These are phyloP conservation scores for Popillia japonica DNA, from an alignment of 1,140 invertebrate genomes.

Conservation along the genomic window DNA sequence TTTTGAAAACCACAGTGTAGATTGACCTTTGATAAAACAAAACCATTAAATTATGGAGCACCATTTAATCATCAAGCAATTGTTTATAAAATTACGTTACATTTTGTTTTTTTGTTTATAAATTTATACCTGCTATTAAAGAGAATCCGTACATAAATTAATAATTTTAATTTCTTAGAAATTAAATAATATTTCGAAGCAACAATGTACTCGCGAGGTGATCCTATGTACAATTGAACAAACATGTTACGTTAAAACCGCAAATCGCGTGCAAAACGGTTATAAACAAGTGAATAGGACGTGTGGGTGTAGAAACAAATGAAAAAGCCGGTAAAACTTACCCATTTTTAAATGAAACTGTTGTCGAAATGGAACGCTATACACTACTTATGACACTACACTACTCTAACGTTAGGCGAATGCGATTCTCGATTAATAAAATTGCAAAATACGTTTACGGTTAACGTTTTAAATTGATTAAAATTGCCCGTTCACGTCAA, in stretches of 20 bases:
- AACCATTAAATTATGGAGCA: background rate
- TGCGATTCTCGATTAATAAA: constrained; percentile 24
- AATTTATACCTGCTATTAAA: background rate
- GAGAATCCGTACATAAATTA: background rate
- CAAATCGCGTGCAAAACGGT: constrained; percentile 19
- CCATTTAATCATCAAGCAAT: background rate
- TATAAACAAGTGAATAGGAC: constrained; percentile 7
- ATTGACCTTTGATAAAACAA: constrained; percentile 10
- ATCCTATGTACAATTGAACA: background rate
- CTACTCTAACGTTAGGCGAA: background rate
- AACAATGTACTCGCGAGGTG: no score
- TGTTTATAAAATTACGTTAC: background rate
- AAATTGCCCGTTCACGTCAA: constrained; percentile 40
- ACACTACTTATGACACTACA: constrained; percentile 26
- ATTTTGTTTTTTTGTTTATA: background rate
- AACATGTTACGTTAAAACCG: background rate
- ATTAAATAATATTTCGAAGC: no score
- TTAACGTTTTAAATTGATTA: constrained; percentile 41
- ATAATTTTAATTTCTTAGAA: no score
- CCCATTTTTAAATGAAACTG: constrained; percentile 42
- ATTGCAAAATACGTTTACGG: constrained; percentile 33
- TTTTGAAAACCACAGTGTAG: constrained; percentile 12
- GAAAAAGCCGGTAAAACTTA: constrained; percentile 43
- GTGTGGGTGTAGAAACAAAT: background rate
- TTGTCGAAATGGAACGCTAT: background rate